A percentile compares a stretch with the other conserved stretches of the same genome.
These are phyloP conservation scores for Leptopilina syphax DNA, from an alignment of 2,888 invertebrate genomes.

Conservation along the genomic window DNA sequence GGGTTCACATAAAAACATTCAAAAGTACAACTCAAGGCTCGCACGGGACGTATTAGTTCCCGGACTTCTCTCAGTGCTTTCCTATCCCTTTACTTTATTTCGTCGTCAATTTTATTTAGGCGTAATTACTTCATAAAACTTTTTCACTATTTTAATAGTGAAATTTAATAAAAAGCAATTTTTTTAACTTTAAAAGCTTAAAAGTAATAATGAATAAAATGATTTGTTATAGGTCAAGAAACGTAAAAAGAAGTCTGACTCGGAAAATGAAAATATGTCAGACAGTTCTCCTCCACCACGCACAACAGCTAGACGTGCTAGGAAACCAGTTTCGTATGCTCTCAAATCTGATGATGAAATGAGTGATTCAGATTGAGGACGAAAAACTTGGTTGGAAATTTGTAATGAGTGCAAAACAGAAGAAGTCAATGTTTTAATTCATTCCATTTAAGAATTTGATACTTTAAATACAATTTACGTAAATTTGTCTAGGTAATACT, in stretches of 20 bases:
- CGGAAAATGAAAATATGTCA: conserved; percentile 60
- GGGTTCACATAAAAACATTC: no score
- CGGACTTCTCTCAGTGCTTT: no score
- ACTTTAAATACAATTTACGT: conserved; percentile 3
- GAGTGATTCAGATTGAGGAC: conserved; percentile 55
- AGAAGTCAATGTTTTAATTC: conserved; percentile 16
- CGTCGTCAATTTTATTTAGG: no score
- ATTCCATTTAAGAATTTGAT: conserved; percentile 21
- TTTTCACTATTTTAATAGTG: no score
- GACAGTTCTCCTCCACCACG: conserved; percentile 68
- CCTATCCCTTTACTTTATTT: no score
- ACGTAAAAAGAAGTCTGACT: conserved; percentile 62
- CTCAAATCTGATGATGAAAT: conserved; percentile 72
- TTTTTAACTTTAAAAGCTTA: no score
- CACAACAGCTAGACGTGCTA: conserved; percentile 77
- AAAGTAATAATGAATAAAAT: no score
- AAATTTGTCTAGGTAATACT: conserved; percentile 14
- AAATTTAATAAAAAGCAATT: no score
- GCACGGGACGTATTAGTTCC: no score
- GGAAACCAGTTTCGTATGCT: conserved; percentile 77
- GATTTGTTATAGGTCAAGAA: conserved; percentile 62
- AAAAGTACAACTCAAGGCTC: no score
- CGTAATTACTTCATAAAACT: no score
- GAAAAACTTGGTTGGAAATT: conserved; percentile 43
- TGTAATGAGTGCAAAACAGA: conserved; percentile 40